Conservation (phyloP, 2,888 invertebrate species). For the Peribatodes rhomboidaria region DNA sequence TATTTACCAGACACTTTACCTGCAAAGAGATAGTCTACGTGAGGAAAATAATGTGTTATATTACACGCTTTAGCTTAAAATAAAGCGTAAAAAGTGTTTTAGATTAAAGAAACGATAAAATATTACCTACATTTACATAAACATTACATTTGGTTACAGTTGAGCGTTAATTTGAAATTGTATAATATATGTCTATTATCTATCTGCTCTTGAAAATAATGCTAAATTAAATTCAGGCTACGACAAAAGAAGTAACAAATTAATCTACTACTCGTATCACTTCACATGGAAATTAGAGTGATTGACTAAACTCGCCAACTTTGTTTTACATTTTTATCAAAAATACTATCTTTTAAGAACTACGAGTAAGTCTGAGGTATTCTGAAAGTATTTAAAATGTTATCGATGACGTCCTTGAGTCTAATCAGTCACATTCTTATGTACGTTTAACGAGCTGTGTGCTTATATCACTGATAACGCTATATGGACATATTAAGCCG, state of each 20-base stretch:
- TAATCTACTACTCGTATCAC: too few relatives aligned
- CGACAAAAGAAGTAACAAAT: too few relatives aligned
- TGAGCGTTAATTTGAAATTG: too few relatives aligned
- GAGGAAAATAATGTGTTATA: neutral
- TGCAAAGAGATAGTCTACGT: neutral
- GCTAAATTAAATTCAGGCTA: too few relatives aligned
- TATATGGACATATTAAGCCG: neutral
- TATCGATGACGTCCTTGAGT: conserved; percentile 40
- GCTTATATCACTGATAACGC: conserved; percentile 50
- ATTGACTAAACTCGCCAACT: neutral
- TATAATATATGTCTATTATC: too few relatives aligned
- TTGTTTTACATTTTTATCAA: neutral
- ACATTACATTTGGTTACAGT: too few relatives aligned
- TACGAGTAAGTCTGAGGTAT: too few relatives aligned
- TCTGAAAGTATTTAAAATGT: conserved; percentile 9
- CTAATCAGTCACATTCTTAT: conserved; percentile 69
- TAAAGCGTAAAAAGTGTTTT: too few relatives aligned
- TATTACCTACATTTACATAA: too few relatives aligned
- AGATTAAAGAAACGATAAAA: too few relatives aligned
- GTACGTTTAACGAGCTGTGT: conserved; percentile 50
- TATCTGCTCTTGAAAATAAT: too few relatives aligned
- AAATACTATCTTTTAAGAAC: neutral
- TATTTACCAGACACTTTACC: neutral
- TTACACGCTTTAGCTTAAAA: too few relatives aligned
- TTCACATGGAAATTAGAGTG: neutral